Percentiles rank a stretch among this genome's conserved stretches.
Evolutionary conservation across 1,140 invertebrate species (phyloP).

Genomic region (Leucophenga varia): DNA sequence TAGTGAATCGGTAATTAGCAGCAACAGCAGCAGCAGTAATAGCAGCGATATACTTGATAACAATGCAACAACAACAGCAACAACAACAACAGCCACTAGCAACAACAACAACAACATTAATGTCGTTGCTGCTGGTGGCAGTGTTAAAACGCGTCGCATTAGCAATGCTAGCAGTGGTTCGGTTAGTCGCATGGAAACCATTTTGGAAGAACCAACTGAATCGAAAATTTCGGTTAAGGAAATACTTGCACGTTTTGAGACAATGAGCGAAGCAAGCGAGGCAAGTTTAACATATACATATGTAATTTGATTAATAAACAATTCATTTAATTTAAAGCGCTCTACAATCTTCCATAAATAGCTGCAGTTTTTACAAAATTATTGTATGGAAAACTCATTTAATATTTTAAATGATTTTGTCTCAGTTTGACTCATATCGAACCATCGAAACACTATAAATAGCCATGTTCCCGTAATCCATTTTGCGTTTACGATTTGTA

Average conservation of each 20-base stretch:
- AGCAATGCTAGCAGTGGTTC: conserved; percentile 62
- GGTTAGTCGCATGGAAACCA: conserved; percentile 73
- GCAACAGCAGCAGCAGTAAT: not conserved
- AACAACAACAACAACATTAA: not conserved
- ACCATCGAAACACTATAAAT: no score
- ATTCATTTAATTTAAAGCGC: no score
- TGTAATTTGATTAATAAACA: no score
- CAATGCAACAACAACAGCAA: conserved; percentile 3
- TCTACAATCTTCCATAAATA: no score
- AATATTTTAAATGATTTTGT: no score
- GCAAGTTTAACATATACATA: conserved; percentile 4
- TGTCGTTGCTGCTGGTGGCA: not conserved
- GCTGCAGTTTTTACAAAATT: no score
- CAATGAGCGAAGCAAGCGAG: conserved; percentile 57
- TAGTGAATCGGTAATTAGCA: no score
- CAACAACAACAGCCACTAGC: conserved; percentile 3
- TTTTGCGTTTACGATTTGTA: no score
- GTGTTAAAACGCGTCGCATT: conserved; percentile 41
- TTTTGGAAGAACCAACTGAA: conserved; percentile 73
- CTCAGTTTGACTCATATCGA: no score
- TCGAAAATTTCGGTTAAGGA: conserved; percentile 78
- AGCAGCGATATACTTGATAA: not conserved
- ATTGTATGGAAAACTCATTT: no score
- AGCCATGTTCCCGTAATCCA: no score
- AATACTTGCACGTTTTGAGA: conserved; percentile 77